These are phyloP conservation scores for Aphelenchoides bicaudatus DNA, from an alignment of 2,888 invertebrate species.

Conservation along the genomic window DNA sequence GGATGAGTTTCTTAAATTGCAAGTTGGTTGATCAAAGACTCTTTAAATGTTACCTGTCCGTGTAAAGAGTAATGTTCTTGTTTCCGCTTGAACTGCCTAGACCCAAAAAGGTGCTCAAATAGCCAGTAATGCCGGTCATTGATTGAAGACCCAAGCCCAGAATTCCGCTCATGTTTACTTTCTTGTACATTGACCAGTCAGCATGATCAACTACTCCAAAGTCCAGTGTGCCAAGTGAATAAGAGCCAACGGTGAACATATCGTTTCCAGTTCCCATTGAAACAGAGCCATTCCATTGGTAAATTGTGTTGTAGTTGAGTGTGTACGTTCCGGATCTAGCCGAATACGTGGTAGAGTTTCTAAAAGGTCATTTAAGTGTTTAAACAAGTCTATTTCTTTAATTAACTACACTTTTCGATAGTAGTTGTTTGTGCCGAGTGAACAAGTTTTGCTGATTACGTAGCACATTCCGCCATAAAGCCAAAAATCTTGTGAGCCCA, in stretches of 20 bases:
- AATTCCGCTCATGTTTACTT: conserved; percentile 8
- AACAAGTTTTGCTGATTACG: conserved; percentile 15
- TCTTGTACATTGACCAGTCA: conserved; percentile 16
- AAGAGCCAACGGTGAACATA: not conserved
- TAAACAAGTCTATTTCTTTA: not conserved
- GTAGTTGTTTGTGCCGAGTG: conserved; percentile 14
- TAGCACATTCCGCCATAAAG: conserved; percentile 15
- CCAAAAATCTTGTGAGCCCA: conserved; percentile 13
- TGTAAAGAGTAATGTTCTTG: not conserved
- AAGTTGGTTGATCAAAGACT: no score
- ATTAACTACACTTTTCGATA: conserved; percentile 1
- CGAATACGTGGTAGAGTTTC: conserved; percentile 5
- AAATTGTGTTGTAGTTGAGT: conserved; percentile 1
- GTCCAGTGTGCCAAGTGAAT: not conserved
- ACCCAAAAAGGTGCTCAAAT: not conserved
- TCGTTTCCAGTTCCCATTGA: conserved; percentile 6
- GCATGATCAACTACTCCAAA: conserved; percentile 5
- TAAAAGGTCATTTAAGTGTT: not conserved
- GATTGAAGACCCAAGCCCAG: conserved; percentile 13
- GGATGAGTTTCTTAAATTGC: conserved; percentile 5
- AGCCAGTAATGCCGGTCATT: not conserved
- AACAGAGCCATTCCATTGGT: conserved; percentile 5
- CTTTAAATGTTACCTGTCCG: not conserved
- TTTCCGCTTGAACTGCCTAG: not conserved
- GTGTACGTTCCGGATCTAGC: not conserved